Evolutionary conservation across 2,113 vertebrate species (phyloP).

Genomic region (Gobio gobio): DNA sequence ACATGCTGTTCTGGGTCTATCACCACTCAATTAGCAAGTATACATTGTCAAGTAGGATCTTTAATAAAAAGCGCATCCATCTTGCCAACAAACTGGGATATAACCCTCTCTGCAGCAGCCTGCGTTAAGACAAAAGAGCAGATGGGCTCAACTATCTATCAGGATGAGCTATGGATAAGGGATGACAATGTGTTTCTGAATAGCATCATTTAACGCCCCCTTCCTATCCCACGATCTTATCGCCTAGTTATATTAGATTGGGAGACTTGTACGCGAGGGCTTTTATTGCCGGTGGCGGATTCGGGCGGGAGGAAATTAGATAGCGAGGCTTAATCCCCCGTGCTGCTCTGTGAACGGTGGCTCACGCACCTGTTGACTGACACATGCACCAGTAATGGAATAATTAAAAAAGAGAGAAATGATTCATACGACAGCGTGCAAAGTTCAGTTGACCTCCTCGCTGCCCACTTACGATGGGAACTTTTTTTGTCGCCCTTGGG

Average conservation of each 20-base stretch:
- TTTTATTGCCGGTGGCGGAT: constrained; percentile 47
- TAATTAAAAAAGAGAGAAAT: constrained; percentile 56
- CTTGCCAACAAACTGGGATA: constrained; percentile 18
- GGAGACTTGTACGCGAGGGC: constrained; percentile 34
- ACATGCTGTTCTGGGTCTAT: constrained; percentile 1
- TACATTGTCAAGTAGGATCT: constrained; percentile 23
- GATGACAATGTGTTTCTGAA: constrained; percentile 53
- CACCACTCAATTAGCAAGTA: constrained; percentile 29
- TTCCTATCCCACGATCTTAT: constrained; percentile 48
- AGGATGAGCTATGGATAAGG: constrained; percentile 51
- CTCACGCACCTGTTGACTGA: constrained; percentile 54
- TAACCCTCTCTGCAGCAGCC: not conserved
- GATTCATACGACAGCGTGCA: constrained; percentile 37
- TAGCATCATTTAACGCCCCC: constrained; percentile 45
- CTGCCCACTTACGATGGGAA: constrained; percentile 25
- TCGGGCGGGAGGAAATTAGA: constrained; percentile 51
- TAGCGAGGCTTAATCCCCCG: constrained; percentile 48
- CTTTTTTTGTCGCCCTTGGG: constrained; percentile 36
- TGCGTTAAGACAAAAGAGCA: constrained; percentile 40
- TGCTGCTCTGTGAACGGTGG: not conserved
- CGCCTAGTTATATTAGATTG: constrained; percentile 54
- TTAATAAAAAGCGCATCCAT: constrained; percentile 37
- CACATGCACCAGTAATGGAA: constrained; percentile 44
- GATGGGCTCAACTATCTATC: constrained; percentile 42
- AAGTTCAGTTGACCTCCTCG: constrained; percentile 45